Evolutionary conservation across 2,888 invertebrate genomes (phyloP).

Genomic region (Noctua comes): DNA sequence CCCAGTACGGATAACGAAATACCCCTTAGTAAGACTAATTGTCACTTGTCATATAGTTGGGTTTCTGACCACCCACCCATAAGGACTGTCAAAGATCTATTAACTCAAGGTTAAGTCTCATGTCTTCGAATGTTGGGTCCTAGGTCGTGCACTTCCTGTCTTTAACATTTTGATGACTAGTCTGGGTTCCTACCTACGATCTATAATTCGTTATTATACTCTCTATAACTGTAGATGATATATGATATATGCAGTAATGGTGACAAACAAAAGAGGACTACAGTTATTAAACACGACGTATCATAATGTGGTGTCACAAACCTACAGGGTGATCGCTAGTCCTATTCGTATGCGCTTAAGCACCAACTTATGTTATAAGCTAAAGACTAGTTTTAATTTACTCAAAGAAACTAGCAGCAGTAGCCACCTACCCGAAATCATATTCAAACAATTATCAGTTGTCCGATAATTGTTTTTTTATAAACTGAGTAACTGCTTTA

Average conservation of each 20-base stretch:
- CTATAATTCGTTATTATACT: background rate
- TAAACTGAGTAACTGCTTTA: too few species aligned
- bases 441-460: too few species aligned
- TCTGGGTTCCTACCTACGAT: background rate
- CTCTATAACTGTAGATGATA: background rate
- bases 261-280: background rate
- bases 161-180: background rate
- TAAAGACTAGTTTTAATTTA: too few species aligned
- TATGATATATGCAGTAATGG: background rate
- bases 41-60: background rate
- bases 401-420: too few species aligned
- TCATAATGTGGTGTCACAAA: background rate
- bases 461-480: too few species aligned
- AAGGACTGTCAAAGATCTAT: too few species aligned
- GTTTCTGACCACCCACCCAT: background rate
- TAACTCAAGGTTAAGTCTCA: too few species aligned
- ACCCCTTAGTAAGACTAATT: background rate
- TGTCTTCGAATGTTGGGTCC: background rate
- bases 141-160: background rate
- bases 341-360: background rate
- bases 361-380: too few species aligned
- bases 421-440: too few species aligned
- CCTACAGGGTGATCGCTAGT: background rate
- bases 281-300: conserved; percentile 6
- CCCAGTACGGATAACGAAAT: background rate